phyloP scores from a whole-genome alignment of 2,888 invertebrate species.

The Eupsilia transversa region DNA sequence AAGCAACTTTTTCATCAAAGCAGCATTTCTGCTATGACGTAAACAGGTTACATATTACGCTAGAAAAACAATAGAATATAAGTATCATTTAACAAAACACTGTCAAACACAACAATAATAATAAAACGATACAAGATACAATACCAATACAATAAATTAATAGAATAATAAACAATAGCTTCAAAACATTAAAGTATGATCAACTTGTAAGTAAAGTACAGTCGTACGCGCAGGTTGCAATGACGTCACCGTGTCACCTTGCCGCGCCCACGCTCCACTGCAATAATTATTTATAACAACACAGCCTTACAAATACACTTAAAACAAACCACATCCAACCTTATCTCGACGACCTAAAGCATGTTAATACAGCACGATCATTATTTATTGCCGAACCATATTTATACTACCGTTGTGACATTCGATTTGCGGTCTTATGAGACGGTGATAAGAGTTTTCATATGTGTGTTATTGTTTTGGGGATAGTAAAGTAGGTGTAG shows the following conservation, averaged over 20 bases:
- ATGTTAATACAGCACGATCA: conserved; percentile 28
- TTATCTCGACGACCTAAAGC: conserved; percentile 51
- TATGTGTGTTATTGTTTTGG: conserved; percentile 21
- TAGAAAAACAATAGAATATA: not conserved
- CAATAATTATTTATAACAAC: conserved; percentile 67
- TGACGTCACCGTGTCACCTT: conserved; percentile 81
- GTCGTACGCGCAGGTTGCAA: conserved; percentile 66
- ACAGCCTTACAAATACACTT: conserved; percentile 34
- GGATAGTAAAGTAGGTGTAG: conserved; percentile 54
- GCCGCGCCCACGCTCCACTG: conserved; percentile 73
- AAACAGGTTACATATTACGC: not conserved
- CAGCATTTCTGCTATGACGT: not conserved
- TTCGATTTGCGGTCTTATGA: conserved; percentile 45
- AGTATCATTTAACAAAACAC: not conserved
- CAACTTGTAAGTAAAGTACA: conserved; percentile 54
- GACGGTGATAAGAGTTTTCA: conserved; percentile 10
- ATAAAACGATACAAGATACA: conserved; percentile 2
- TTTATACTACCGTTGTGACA: conserved; percentile 12
- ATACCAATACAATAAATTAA: conserved; percentile 11
- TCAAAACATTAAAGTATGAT: conserved; percentile 53
- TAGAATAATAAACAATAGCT: conserved; percentile 45
- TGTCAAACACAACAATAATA: not conserved
- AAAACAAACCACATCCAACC: conserved; percentile 51
- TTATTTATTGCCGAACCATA: conserved; percentile 48
- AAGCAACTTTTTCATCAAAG: not conserved